Conservation (phyloP, 2,113 vertebrate genomes). For the Neoarius graeffei region DNA sequence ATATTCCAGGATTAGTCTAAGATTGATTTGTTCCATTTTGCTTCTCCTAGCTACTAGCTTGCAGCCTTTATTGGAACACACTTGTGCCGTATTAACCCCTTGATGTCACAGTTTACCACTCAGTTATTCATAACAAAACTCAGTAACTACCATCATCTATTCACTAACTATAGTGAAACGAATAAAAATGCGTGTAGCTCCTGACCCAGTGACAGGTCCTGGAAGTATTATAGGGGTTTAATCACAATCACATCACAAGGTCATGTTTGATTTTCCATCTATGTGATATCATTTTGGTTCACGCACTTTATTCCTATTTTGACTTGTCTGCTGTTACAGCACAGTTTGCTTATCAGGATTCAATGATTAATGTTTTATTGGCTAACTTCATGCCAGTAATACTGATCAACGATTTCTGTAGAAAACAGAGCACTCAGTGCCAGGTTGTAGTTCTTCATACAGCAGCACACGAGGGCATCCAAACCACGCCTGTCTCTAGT, state of each 20-base stretch:
- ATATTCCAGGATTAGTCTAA: conserved; percentile 61
- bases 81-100: neutral
- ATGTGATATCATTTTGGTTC: neutral
- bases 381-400: neutral
- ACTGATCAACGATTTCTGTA: neutral
- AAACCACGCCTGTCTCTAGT: conserved; percentile 64
- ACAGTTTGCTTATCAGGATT: neutral
- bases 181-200: neutral
- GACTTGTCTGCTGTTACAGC: neutral
- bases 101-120: neutral
- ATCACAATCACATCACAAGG: neutral
- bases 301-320: neutral
- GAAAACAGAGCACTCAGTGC: neutral
- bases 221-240: neutral
- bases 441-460: conserved; percentile 48
- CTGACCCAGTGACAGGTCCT: neutral
- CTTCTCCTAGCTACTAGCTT: neutral
- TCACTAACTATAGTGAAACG: neutral
- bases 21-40: conserved; percentile 47
- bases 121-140: neutral
- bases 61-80: too few species aligned
- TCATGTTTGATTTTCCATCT: too few species aligned
- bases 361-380: neutral
- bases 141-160: neutral
- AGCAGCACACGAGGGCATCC: conserved; percentile 38